Conservation (phyloP, 1,140 invertebrate genomes). For the Drosophila auraria region DNA sequence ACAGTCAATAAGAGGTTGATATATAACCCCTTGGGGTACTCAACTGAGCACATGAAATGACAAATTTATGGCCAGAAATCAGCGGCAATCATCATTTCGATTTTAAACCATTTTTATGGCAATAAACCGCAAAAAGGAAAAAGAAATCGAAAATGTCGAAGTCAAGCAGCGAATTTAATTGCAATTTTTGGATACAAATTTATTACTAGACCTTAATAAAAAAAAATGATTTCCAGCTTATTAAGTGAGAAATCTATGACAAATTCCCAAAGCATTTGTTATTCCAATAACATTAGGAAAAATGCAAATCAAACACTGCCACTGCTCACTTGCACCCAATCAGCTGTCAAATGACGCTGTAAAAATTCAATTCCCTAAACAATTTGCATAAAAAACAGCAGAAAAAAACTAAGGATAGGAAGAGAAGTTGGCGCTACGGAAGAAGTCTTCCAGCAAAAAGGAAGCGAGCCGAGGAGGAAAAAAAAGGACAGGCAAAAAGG, state of each 20-base stretch:
- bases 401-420: conserved; percentile 20
- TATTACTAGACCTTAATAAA: background rate
- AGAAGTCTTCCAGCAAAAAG: conserved; percentile 50
- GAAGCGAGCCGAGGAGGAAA: conserved; percentile 32
- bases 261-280: background rate
- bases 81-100: conserved; percentile 42
- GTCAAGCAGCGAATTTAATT: conserved; percentile 17
- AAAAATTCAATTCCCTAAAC: conserved; percentile 48
- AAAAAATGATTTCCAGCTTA: background rate
- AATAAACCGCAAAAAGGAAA: conserved; percentile 11
- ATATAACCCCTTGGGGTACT: conserved; percentile 32
- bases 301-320: background rate
- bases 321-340: conserved; percentile 2
- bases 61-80: conserved; percentile 47
- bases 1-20: conserved; percentile 30
- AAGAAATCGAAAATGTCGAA: background rate
- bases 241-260: background rate
- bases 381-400: conserved; percentile 58
- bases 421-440: conserved; percentile 58
- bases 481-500: conserved; percentile 22
- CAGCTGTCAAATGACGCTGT: conserved; percentile 43
- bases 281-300: background rate
- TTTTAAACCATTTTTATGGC: conserved; percentile 39
- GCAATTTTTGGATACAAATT: conserved; percentile 5
- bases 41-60: conserved; percentile 43